Conservation (phyloP, 2,113 vertebrate species). For the Microcebus murinus region DNA sequence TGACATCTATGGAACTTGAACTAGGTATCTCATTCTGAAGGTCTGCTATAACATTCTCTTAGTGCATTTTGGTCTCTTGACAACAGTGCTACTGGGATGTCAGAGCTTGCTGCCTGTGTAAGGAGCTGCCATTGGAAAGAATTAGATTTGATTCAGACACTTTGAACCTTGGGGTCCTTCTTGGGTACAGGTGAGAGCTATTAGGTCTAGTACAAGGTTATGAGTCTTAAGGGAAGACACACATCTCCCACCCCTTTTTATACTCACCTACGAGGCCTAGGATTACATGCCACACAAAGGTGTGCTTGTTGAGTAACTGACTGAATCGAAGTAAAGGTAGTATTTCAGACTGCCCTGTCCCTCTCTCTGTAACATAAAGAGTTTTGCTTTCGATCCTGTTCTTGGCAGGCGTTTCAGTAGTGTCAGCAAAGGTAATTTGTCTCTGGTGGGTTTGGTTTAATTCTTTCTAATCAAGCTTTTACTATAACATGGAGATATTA, state of each 20-base stretch:
- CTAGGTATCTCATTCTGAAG: neutral
- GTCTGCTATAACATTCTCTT: neutral
- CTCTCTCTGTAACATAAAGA: neutral
- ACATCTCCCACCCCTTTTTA: neutral
- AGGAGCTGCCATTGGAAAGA: neutral
- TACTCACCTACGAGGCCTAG: neutral
- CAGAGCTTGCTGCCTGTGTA: neutral
- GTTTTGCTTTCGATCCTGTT: neutral
- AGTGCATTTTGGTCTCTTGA: neutral
- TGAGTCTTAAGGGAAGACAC: accelerated
- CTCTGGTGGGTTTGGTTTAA: slow-evolving; percentile 16
- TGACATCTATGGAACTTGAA: neutral
- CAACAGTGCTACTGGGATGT: neutral
- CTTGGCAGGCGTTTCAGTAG: neutral
- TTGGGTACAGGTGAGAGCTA: neutral
- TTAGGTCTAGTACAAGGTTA: neutral
- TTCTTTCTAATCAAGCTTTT: slow-evolving; percentile 29
- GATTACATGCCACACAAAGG: neutral
- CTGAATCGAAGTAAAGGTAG: neutral
- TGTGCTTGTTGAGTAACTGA: neutral
- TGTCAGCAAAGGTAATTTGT: neutral
- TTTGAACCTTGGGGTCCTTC: neutral
- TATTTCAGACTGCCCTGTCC: neutral
- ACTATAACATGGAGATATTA: neutral
- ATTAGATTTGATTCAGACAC: neutral